phyloP scores from a whole-genome alignment of 2,113 vertebrate species.

The Lagopus leucura region DNA sequence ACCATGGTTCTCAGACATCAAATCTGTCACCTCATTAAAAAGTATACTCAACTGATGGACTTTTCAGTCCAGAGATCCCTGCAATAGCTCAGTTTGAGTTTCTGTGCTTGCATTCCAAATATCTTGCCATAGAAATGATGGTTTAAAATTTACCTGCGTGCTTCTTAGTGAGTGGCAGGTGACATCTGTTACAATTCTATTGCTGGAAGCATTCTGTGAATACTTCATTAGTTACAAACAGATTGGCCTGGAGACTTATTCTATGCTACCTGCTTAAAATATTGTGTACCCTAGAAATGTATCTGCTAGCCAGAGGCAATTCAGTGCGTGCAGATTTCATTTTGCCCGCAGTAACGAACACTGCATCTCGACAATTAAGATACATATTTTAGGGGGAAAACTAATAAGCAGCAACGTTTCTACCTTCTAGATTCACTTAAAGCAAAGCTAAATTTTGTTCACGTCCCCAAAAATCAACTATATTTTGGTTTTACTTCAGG shows the following conservation, averaged over 20 bases:
- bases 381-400: slow-evolving; percentile 15
- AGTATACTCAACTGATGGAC: not conserved
- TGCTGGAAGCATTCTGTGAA: slow-evolving; percentile 23
- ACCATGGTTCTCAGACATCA: not conserved
- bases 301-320: slow-evolving; percentile 65
- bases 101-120: not conserved
- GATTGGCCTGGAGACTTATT: slow-evolving; percentile 40
- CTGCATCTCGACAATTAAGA: slow-evolving; percentile 32
- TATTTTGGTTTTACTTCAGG: slow-evolving; percentile 34
- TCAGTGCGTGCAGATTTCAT: slow-evolving; percentile 39
- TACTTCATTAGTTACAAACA: slow-evolving; percentile 53
- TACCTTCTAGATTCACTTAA: slow-evolving; percentile 6
- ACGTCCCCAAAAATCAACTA: slow-evolving; percentile 8
- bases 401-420: slow-evolving; percentile 42
- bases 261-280: slow-evolving; percentile 59
- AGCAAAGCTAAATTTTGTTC: slow-evolving; percentile 36
- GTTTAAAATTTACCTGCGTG: not conserved
- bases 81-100: not conserved
- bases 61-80: not conserved
- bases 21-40: not conserved
- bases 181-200: slow-evolving; percentile 29
- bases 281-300: slow-evolving; percentile 47
- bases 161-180: not conserved
- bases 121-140: not conserved
- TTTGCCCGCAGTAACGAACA: slow-evolving; percentile 41